Conservation (phyloP, 2,113 vertebrate species). For the Varanus komodoensis region DNA sequence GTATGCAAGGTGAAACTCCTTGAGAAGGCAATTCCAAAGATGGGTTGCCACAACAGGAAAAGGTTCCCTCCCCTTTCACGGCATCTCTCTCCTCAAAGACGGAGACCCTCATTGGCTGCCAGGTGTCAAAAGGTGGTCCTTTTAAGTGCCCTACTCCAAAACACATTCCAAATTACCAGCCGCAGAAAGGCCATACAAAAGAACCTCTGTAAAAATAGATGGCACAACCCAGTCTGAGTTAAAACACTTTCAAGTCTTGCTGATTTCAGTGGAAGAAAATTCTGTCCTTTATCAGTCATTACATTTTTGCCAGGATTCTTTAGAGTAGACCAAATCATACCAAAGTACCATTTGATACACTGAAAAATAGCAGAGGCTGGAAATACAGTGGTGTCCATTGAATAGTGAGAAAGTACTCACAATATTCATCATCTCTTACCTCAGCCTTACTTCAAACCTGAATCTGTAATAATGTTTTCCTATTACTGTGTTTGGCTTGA, state of each 20-base stretch:
- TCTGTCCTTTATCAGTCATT: not conserved
- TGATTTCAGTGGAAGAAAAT: not conserved
- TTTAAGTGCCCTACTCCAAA: not conserved
- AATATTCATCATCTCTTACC: not conserved
- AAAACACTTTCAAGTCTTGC: not conserved
- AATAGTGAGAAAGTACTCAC: not conserved
- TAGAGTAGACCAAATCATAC: rapidly evolving
- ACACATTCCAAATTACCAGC: not conserved
- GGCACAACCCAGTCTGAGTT: not conserved
- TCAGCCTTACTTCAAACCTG: not conserved
- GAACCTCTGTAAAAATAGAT: not conserved
- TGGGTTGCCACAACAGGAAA: too few species aligned
- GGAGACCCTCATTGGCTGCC: too few species aligned
- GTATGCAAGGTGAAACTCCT: too few species aligned
- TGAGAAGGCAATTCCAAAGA: too few species aligned
- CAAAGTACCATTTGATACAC: constrained; percentile 14
- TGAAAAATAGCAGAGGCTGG: not conserved
- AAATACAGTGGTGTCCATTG: not conserved
- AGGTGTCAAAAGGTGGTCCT: too few species aligned
- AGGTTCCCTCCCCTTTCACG: not conserved
- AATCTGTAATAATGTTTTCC: not conserved
- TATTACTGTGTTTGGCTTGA: not conserved
- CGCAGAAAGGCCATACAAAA: not conserved
- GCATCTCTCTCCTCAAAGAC: not conserved
- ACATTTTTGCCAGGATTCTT: not conserved